phyloP scores from a whole-genome alignment of 2,113 vertebrate genomes.

The Caloenas nicobarica region DNA sequence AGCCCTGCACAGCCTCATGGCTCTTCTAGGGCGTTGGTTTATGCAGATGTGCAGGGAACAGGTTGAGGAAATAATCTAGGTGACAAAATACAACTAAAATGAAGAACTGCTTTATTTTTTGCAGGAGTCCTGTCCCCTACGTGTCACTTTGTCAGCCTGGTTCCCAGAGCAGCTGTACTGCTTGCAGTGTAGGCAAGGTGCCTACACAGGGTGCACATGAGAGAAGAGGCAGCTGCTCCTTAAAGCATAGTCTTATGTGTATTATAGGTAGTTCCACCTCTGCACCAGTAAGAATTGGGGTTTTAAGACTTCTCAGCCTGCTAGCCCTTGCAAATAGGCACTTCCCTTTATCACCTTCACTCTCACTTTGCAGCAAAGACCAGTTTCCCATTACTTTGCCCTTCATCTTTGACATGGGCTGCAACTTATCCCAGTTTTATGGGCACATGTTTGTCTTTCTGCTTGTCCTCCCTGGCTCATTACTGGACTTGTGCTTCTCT shows the following conservation, averaged over 20 bases:
- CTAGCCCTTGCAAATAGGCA: neutral
- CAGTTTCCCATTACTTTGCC: neutral
- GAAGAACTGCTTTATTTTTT: neutral
- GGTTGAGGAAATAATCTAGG: neutral
- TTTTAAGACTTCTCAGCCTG: neutral
- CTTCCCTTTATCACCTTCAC: neutral
- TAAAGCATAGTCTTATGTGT: neutral
- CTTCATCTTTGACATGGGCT: neutral
- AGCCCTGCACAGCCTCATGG: neutral
- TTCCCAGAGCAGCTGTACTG: neutral
- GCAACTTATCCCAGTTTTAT: neutral
- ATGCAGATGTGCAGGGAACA: neutral
- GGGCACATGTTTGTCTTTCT: neutral
- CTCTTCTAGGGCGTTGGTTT: neutral
- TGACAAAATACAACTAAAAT: neutral
- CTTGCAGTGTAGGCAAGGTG: neutral
- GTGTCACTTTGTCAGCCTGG: neutral
- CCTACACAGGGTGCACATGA: fast-evolving
- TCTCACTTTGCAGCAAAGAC: neutral
- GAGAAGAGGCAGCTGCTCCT: neutral
- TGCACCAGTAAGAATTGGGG: neutral
- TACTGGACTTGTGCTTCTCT: neutral
- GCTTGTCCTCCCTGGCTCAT: neutral
- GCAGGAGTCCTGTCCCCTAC: neutral
- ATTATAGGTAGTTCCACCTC: neutral